Evolutionary conservation across 64 coral and sea anemone genomes (phyloP), one percentile per base, ranked within the genome.

Genomic region (Catalaphyllia jardinei): DNA sequence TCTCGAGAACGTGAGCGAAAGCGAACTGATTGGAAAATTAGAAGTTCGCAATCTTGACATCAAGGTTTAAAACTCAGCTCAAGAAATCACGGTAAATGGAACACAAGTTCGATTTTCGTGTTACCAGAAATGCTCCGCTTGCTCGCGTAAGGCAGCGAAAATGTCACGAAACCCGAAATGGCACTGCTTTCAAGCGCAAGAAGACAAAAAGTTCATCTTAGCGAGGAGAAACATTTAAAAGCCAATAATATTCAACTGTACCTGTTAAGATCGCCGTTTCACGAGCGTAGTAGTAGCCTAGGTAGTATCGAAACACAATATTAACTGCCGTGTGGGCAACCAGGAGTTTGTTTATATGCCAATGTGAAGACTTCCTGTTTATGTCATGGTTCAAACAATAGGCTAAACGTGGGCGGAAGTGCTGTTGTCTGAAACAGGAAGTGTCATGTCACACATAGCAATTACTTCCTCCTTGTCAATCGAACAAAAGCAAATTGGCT

Each of bases 311-410:
- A 85, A 67, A 51, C 63, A 51, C 20, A 71, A 69, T 85, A 42
- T 57, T 57, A 12, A 57, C 69, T 67, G 80, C 15, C 63, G 81
- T 51, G 61, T 65, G 31, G 62, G 79, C 60, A 39, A 85, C 8
- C 24, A 7, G 16, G 35, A 39, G 33, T 50, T 71, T 35, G 62
- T 50, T 85, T 85, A 50, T 83, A 67, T 63, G 30, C 39, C 62
- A 71, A 1, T 8, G 17, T 71, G 22, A 85, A 85, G 38, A 85
- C 81, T 85, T 85, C 81, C 81, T 85, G 81, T 85, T 83, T 67
- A 19, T 82, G 79, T 82, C 79, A 63, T 35, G 13, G 17, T 27
- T 19, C 19, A 24, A 46, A 69, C 25, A 27, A 35, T 17, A 85
- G 13, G 30, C 8, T 11, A 71, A 35, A 31, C 18, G 81, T 85